Evolutionary conservation across 2,797 vertebrate species (phyloP).

Genomic region (Galagoides demidoff): DNA sequence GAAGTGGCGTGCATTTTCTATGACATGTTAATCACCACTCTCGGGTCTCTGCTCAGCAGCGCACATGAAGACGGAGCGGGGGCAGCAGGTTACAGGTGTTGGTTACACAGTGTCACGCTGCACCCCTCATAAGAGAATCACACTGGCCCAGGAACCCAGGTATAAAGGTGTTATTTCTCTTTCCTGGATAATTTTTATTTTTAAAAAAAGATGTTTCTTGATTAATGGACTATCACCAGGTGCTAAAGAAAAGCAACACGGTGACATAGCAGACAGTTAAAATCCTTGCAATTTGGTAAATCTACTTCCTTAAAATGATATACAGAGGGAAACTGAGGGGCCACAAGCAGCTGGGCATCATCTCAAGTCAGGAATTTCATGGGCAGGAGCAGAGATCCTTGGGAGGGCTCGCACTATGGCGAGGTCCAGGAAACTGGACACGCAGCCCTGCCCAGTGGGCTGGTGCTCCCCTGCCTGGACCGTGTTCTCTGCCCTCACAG

Average conservation of each 20-base stretch:
- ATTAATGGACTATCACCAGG: constrained; percentile 8
- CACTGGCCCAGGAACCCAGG: not conserved
- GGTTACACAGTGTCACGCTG: not conserved
- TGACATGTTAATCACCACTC: not conserved
- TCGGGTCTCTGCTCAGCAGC: not conserved
- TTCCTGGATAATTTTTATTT: not conserved
- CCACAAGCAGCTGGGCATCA: not conserved
- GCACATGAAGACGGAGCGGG: not conserved
- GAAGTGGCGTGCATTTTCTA: not conserved
- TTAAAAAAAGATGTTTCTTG: not conserved
- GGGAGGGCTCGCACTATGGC: not conserved
- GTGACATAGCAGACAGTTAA: not conserved
- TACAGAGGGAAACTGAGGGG: not conserved
- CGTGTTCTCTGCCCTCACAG: not conserved
- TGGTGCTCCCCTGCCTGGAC: not conserved
- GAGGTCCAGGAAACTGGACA: not conserved
- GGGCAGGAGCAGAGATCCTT: not conserved
- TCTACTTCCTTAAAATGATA: not conserved
- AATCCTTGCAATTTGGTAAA: constrained; percentile 1
- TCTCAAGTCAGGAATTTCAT: not conserved
- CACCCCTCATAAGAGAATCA: not conserved
- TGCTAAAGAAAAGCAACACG: not conserved
- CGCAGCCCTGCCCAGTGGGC: not conserved
- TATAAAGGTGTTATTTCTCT: not conserved
- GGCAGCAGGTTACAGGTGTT: not conserved